These are phyloP conservation scores for Riparia riparia DNA, from an alignment of 2,113 vertebrate genomes.

Conservation along the genomic window DNA sequence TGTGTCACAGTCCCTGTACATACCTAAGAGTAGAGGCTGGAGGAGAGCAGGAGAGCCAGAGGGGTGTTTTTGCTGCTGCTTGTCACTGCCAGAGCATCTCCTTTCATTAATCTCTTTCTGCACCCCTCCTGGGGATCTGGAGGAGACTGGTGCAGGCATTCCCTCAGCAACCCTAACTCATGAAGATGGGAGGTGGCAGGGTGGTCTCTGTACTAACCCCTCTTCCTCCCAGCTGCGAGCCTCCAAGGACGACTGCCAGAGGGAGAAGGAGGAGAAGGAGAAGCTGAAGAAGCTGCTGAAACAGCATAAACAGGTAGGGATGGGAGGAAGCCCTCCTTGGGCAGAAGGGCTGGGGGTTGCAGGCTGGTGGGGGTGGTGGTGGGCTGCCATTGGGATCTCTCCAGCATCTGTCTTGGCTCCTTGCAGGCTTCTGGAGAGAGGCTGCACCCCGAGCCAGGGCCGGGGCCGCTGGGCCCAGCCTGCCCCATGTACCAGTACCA, in stretches of 20 bases:
- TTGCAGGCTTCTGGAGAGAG: constrained; percentile 84
- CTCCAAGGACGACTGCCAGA: constrained; percentile 89
- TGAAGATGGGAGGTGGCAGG: rapidly evolving
- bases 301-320: constrained; percentile 91
- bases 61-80: not conserved
- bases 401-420: not conserved
- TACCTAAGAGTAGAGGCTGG: not conserved
- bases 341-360: not conserved
- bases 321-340: not conserved
- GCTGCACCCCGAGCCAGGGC: constrained; percentile 83
- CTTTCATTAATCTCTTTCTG: not conserved
- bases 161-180: not conserved
- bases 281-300: constrained; percentile 91
- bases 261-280: constrained; percentile 88
- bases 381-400: not conserved
- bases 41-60: not conserved
- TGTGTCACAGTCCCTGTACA: not conserved
- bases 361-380: not conserved
- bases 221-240: constrained; percentile 82
- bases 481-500: constrained; percentile 89
- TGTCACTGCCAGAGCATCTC: not conserved
- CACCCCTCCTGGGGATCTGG: not conserved
- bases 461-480: constrained; percentile 76
- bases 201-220: not conserved
- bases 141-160: not conserved